phyloP scores from a whole-genome alignment of 2,113 vertebrate species.

The Alethe castanea region DNA sequence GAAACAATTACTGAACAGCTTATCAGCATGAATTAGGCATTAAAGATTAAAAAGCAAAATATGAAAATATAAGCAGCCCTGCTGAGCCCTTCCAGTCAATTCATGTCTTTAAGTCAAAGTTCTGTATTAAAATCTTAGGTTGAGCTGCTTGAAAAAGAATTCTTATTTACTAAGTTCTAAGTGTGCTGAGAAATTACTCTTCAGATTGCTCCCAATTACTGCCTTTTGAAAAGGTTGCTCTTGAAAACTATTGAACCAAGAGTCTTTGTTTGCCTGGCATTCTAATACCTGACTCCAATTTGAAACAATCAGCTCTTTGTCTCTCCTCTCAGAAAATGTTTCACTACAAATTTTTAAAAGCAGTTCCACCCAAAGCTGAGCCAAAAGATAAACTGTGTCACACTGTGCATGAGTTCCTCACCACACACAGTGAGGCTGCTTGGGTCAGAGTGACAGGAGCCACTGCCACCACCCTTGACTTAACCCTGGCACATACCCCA shows the following conservation, averaged over 20 bases:
- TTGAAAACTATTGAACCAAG: slow-evolving; percentile 31
- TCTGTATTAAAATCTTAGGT: background rate
- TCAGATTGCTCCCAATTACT: slow-evolving; percentile 51
- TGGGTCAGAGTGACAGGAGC: background rate
- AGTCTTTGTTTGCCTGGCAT: slow-evolving; percentile 35
- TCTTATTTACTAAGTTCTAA: slow-evolving; percentile 20
- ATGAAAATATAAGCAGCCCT: slow-evolving; percentile 18
- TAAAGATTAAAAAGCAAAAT: background rate
- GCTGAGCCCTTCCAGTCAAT: background rate
- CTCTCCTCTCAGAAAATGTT: background rate
- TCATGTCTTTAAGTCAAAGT: background rate
- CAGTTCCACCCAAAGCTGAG: background rate
- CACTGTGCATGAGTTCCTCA: background rate
- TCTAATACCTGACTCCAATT: background rate
- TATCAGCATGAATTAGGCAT: background rate
- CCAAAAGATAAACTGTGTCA: background rate
- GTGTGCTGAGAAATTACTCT: slow-evolving; percentile 32
- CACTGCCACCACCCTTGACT: background rate
- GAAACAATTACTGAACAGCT: background rate
- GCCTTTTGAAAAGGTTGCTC: slow-evolving; percentile 42
- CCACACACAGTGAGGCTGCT: background rate
- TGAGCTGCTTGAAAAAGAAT: background rate
- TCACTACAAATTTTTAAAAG: background rate
- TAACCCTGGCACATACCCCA: slow-evolving; percentile 79
- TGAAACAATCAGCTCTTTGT: slow-evolving; percentile 27